Evolutionary conservation across 2,888 invertebrate species (phyloP), one percentile per base, ranked within the genome.

Genomic region (Trichogramma evanescens): DNA sequence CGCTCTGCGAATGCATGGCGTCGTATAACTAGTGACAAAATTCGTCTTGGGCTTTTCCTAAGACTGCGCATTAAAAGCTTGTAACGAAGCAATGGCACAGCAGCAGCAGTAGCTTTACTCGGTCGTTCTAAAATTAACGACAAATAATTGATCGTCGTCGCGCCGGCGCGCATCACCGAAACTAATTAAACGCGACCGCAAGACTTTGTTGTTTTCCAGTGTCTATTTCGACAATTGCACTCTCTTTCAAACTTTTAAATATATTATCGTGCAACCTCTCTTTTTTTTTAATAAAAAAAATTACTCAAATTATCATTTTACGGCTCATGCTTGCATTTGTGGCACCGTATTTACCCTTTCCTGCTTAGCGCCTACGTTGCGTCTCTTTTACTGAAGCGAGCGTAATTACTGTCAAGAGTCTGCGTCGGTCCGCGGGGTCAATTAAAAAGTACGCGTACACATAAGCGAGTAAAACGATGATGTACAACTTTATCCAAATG

Each of bases 171-270:
- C 48, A n/a, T 52, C 49, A 44, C 49, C 13, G 54, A 58, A 64
- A 59, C 51, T 64, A 64, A 64, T 64, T 64, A 64, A 62, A 50
- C 45, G 49, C 56, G 50, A 46, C 13, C 55, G 51, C 4, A 41
- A n/a, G 26, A 26, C 26, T 26, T 26, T 26, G 26, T 26, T 26
- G 26, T 26, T 26, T 26, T 26, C 26, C 26, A 26, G 26, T 26
- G 2, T 26, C 26, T 26, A 1, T 26, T 26, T 26, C 3, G 26
- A 26, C 26, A 26, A 26, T 26, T 26, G 26, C 26, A 26, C 26
- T 26, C 26, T 26, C 26, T 26, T 26, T 26, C 26, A 26, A 26
- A 26, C 26, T 26, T 26, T 26, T 26, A 26, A 26, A 26, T 26
- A 26, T 26, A 26, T 26, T 2, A 26, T 26, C 26, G 2, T 26